Evolutionary conservation across 2,113 vertebrate genomes (phyloP).

Genomic region (Mionectes macconnelli): DNA sequence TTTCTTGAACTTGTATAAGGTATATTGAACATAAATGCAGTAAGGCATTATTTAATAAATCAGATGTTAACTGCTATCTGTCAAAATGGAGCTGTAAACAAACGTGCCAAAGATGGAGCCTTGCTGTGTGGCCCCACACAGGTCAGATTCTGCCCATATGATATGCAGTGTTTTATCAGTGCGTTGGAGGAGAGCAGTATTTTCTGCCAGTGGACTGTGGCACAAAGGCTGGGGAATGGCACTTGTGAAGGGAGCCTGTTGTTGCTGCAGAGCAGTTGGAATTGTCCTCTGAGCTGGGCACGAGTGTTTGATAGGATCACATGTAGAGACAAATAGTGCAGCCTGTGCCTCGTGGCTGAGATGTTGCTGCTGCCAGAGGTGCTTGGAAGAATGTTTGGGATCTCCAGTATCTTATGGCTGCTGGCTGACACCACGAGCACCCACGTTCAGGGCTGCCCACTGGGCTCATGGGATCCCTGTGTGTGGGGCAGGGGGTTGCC

Average conservation of each 20-base stretch:
- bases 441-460: neutral
- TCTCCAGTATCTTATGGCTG: neutral
- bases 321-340: neutral
- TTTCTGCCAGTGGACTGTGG: neutral
- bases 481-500: neutral
- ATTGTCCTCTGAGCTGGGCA: neutral
- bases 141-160: neutral
- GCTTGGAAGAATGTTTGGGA: neutral
- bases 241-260: neutral
- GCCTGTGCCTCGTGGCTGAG: neutral
- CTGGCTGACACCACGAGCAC: neutral
- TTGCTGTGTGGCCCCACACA: neutral
- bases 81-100: neutral
- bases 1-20: neutral
- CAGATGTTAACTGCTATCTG: neutral
- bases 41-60: neutral
- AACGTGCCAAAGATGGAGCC: neutral
- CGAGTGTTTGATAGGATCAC: neutral
- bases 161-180: neutral
- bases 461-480: neutral
- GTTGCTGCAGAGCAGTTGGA: neutral
- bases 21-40: neutral
- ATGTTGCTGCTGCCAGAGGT: neutral
- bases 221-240: neutral
- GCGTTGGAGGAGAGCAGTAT: neutral